Evolutionary conservation across 1,140 invertebrate genomes (phyloP).

Genomic region (Procambarus clarkii): DNA sequence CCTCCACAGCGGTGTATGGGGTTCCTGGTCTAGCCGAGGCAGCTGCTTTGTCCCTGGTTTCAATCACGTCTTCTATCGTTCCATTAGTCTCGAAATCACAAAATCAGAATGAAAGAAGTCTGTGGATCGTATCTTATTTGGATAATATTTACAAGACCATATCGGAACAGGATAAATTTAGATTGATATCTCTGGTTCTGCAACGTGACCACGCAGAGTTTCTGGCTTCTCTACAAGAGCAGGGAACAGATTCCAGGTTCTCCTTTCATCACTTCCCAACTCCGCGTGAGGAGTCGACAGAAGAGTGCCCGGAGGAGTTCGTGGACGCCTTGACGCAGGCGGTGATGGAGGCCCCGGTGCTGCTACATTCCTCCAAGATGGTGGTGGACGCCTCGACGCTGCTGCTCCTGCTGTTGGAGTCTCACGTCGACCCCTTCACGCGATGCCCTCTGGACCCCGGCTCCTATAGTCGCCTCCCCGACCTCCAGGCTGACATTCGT

Average conservation of each 20-base stretch:
- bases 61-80: background rate
- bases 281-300: background rate
- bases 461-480: background rate
- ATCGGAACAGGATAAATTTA: background rate
- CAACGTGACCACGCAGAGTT: background rate
- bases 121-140: background rate
- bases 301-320: background rate
- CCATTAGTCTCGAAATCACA: background rate
- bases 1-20: background rate
- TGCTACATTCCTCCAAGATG: background rate
- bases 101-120: no score
- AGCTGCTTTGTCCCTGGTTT: background rate
- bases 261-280: background rate
- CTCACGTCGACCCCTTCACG: background rate
- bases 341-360: background rate
- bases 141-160: background rate
- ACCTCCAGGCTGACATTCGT: background rate
- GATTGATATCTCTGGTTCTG: background rate
- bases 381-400: constrained; percentile 4
- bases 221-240: background rate
- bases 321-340: background rate
- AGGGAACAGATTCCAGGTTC: background rate
- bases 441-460: background rate
- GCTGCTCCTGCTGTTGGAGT: background rate
- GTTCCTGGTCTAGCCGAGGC: background rate